Base-by-base conservation (phyloP, 2,888 invertebrate species). In the Lycocerus yunnanus region DNA sequence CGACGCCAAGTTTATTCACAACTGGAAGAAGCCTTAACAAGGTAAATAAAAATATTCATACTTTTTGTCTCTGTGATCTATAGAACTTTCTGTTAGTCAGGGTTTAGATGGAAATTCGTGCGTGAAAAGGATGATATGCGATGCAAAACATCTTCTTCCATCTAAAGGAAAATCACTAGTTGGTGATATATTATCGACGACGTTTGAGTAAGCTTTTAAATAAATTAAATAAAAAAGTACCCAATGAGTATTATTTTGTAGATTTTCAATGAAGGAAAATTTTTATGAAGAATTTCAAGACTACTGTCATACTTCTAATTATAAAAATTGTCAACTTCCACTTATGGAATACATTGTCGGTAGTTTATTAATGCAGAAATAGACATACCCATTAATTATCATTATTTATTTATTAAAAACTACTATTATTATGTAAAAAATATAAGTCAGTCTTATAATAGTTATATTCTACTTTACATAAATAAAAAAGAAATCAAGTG, bases 81-180 rank as follows among this genome's bases (percentile, higher is more conserved):
- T 58, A 43, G 66, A 68, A 9, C 15, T 24, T 74, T 74, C 71
- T 89, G 89, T 78, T 84, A 93, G 93, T 68, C 88, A 89, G 81
- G 91, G 91, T 65, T 83, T 92, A n/a, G 89, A 92, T 78, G 92
- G 92, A 0, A 88, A 88, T 24, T 86, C 88, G 15, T 94, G 94
- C 84, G 85, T 93, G 68, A 88, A 92, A 81, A 89, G 91, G 79
- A 90, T 91, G 74, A 90, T 94, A 74, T 94, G 94, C 82, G 94
- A 94, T 82, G 89, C 91, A 5, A 89, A 88, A 72, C 86, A 87
- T 75, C 86, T 90, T 80, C 84, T 92, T 69, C 89, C 89, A 16
- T 88, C 90, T 1, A 89, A 88, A 10, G 92, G 92, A 27, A 88
- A 88, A 79, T 93, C 92, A 2, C 87, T 94, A 72, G 88, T 93